Conservation (phyloP, 2,113 vertebrate genomes). For the Rallus limicola region DNA sequence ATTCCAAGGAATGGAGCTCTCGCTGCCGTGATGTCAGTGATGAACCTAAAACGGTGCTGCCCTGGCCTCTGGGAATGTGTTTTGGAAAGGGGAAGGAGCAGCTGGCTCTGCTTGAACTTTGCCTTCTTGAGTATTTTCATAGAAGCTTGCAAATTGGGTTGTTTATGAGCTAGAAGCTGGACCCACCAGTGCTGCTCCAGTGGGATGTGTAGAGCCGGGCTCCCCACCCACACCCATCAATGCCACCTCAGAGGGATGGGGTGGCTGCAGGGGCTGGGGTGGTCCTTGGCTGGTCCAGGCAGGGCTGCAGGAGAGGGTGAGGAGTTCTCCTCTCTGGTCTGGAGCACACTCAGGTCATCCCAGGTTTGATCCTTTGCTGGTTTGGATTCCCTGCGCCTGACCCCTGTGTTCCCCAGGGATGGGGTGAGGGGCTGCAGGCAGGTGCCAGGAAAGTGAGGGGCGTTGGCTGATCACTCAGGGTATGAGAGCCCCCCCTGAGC, state of each 20-base stretch:
- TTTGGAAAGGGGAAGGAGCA: not conserved
- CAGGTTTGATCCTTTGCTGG: not conserved
- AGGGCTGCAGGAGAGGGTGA: not conserved
- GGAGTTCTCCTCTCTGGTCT: not conserved
- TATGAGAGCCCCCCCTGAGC: not conserved
- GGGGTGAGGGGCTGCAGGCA: not conserved
- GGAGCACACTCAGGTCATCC: not conserved
- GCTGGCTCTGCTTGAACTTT: not conserved
- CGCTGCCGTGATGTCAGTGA: rapidly evolving
- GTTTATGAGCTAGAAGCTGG: not conserved
- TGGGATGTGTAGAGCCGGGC: too few relatives aligned
- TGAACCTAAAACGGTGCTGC: not conserved
- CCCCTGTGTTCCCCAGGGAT: not conserved
- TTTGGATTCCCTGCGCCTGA: not conserved
- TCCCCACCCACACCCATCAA: not conserved
- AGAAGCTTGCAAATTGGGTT: not conserved
- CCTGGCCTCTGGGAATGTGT: not conserved
- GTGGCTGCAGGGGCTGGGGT: rapidly evolving
- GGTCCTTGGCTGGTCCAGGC: not conserved
- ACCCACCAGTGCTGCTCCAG: rapidly evolving
- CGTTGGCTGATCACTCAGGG: not conserved
- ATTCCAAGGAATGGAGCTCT: not conserved
- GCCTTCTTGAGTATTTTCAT: not conserved
- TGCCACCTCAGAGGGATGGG: not conserved
- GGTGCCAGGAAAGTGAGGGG: not conserved